Conservation (phyloP, 2,888 invertebrate species). For the Andrena trimmerana region DNA sequence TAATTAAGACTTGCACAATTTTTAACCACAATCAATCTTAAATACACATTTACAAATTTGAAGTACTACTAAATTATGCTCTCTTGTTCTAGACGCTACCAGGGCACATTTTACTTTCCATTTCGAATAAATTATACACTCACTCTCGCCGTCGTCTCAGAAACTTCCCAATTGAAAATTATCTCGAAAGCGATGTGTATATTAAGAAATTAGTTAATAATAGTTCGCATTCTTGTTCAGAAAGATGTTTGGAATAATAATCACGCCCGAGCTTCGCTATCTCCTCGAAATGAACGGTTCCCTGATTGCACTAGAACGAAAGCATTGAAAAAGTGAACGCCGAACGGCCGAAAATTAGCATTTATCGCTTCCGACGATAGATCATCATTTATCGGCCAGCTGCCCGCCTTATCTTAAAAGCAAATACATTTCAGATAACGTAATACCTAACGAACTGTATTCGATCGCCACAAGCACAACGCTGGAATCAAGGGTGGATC, state of each 20-base stretch:
- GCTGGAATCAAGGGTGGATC: conserved; percentile 32
- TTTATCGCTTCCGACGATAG: not conserved
- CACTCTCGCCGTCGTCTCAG: not conserved
- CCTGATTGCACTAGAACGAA: conserved; percentile 2
- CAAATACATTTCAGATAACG: conserved; percentile 15
- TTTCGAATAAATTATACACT: not conserved
- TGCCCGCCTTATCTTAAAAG: conserved; percentile 19
- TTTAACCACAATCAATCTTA: conserved; percentile 1
- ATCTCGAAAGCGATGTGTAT: not conserved
- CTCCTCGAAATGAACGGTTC: not conserved
- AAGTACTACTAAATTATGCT: conserved; percentile 22
- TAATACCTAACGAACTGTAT: conserved; percentile 16
- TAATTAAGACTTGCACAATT: conserved; percentile 6
- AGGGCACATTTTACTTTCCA: not conserved
- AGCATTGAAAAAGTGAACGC: not conserved
- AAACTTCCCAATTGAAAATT: not conserved
- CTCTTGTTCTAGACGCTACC: not conserved
- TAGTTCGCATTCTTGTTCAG: not conserved
- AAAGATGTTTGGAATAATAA: not conserved
- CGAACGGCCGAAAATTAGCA: not conserved
- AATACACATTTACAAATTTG: conserved; percentile 28
- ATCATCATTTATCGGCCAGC: conserved; percentile 30
- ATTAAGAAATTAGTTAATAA: conserved; percentile 6
- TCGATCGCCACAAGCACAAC: conserved; percentile 1
- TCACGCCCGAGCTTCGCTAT: not conserved